A percentile compares a stretch with the other conserved stretches of the same genome.
Evolutionary conservation across 2,888 invertebrate genomes (phyloP).

Genomic region (Cryptocheilus praepositus): DNA sequence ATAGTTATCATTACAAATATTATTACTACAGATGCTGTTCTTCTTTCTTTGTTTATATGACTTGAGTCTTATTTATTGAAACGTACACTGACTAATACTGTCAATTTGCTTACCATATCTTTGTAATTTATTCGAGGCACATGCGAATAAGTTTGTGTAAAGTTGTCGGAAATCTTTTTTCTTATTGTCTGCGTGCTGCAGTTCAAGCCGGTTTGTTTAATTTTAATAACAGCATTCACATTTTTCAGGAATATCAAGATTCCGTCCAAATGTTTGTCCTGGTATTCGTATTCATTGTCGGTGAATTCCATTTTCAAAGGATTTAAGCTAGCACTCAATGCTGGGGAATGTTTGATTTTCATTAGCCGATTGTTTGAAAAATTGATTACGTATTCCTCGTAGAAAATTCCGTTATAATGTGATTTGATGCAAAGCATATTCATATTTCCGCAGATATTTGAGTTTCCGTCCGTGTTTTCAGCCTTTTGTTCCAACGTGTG

Average conservation of each 20-base stretch:
- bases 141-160: conserved; percentile 46
- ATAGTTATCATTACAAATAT: too few species aligned
- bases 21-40: too few species aligned
- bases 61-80: too few species aligned
- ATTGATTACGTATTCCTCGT: conserved; percentile 55
- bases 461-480: background rate
- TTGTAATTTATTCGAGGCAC: conserved; percentile 49
- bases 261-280: conserved; percentile 42
- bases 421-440: conserved; percentile 49
- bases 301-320: conserved; percentile 53
- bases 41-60: too few species aligned
- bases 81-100: too few species aligned
- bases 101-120: conserved; percentile 40
- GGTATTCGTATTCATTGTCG: conserved; percentile 53
- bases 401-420: conserved; percentile 56
- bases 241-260: conserved; percentile 52
- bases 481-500: background rate
- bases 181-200: conserved; percentile 57
- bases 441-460: background rate
- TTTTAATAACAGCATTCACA: conserved; percentile 41
- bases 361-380: conserved; percentile 49
- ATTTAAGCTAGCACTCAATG: background rate
- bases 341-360: conserved; percentile 47
- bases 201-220: conserved; percentile 49
- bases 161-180: conserved; percentile 38